phyloP scores from a whole-genome alignment of 2,113 vertebrate genomes.

The Myiagra hebetior region DNA sequence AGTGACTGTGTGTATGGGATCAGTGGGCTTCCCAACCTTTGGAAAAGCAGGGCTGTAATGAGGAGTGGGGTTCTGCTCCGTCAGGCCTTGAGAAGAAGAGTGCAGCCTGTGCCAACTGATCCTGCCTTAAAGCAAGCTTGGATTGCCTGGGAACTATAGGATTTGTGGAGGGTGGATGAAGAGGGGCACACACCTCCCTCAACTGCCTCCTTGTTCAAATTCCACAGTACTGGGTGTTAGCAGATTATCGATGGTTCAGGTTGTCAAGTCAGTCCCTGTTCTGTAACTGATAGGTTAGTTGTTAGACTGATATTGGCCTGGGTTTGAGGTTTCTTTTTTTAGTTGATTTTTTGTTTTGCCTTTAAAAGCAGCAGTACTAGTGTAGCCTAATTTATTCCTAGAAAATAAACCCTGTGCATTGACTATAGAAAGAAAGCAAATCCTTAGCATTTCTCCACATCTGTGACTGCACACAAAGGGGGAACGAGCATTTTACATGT shows the following conservation, averaged over 20 bases:
- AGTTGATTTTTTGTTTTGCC: background rate
- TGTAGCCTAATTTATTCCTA: background rate
- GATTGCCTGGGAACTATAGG: background rate
- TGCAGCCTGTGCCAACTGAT: background rate
- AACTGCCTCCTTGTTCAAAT: background rate
- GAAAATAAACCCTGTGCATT: background rate
- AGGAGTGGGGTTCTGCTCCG: background rate
- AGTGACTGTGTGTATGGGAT: fast-evolving
- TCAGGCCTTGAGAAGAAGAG: background rate
- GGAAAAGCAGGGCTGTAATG: fast-evolving
- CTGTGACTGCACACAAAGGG: background rate
- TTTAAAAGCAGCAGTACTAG: background rate
- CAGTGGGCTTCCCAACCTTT: background rate
- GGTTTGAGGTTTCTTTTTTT: background rate
- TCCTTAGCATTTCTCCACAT: background rate
- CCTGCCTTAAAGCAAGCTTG: background rate
- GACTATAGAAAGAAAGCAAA: background rate
- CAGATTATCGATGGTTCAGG: background rate
- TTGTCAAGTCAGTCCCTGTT: background rate
- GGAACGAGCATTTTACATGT: background rate
- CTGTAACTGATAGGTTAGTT: background rate
- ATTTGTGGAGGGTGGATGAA: background rate
- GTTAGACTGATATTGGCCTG: background rate
- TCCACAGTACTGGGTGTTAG: background rate
- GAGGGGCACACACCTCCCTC: background rate